Percentiles rank a stretch among this genome's conserved stretches.
Evolutionary conservation across 2,797 vertebrate genomes (phyloP).

Genomic region (Lepidocolaptes lacrymiger): DNA sequence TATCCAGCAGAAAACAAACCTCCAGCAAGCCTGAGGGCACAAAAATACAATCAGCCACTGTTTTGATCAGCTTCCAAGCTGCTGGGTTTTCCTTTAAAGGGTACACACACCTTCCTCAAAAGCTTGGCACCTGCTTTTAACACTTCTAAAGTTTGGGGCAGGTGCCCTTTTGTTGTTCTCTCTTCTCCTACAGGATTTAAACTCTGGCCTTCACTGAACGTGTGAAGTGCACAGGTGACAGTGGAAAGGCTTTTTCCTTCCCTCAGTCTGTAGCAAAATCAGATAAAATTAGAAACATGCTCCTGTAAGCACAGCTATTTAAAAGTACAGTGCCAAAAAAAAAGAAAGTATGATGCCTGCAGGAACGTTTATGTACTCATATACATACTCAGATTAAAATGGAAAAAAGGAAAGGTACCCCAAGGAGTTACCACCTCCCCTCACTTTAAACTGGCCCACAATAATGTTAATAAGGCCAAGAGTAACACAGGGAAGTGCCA

Average conservation of each 20-base stretch:
- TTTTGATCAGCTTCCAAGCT: neutral
- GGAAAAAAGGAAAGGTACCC: neutral
- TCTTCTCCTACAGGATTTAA: neutral
- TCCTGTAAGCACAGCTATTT: neutral
- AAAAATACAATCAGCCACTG: neutral
- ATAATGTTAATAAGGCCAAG: neutral
- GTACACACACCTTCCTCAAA: neutral
- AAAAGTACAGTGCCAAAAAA: neutral
- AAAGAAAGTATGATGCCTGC: neutral
- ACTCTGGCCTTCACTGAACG: neutral
- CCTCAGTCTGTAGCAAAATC: neutral
- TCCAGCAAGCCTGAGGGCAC: neutral
- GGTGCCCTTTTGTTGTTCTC: neutral
- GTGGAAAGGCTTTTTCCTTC: neutral
- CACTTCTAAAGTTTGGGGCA: neutral
- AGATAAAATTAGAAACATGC: neutral
- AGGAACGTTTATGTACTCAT: constrained; percentile 42
- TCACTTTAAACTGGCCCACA: neutral
- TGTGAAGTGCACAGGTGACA: neutral
- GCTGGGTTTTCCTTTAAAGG: neutral
- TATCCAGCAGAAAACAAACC: neutral
- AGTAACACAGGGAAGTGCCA: neutral
- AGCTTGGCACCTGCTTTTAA: neutral
- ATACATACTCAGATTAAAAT: neutral
- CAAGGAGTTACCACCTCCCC: neutral